These are phyloP conservation scores for Corbicula japonica DNA, from an alignment of 2,888 invertebrate genomes.

Conservation along the genomic window DNA sequence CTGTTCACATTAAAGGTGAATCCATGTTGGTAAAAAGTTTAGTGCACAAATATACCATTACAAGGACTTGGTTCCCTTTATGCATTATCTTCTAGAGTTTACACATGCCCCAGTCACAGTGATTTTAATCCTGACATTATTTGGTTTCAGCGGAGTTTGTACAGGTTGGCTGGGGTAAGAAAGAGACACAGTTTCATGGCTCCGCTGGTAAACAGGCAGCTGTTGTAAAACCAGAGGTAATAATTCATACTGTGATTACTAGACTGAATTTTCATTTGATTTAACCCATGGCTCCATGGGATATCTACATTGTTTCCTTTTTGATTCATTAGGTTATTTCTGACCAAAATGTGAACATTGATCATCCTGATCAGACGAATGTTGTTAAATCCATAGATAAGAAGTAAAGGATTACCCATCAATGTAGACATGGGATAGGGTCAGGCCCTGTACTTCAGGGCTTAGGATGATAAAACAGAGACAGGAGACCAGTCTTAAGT, in stretches of 20 bases:
- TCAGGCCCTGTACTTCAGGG: too few species aligned
- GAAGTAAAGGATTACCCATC: too few species aligned
- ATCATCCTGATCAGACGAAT: too few species aligned
- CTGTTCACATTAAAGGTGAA: too few species aligned
- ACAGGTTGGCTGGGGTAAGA: slow-evolving; percentile 98
- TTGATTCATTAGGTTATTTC: too few species aligned
- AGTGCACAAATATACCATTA: background rate
- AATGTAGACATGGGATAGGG: too few species aligned
- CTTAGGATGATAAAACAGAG: too few species aligned
- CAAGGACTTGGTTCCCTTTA: background rate
- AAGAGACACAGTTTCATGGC: slow-evolving; percentile 98
- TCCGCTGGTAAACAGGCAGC: slow-evolving; percentile 94
- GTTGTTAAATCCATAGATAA: too few species aligned
- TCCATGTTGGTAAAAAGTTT: too few species aligned
- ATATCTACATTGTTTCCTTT: too few species aligned
- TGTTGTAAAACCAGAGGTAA: slow-evolving; percentile 87
- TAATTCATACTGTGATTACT: background rate
- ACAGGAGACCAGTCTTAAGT: too few species aligned
- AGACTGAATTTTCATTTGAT: background rate
- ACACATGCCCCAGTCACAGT: background rate
- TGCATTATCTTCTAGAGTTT: background rate
- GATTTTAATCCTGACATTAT: background rate
- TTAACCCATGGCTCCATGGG: slow-evolving; percentile 1
- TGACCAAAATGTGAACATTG: too few species aligned
- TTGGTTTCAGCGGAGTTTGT: slow-evolving; percentile 90